Conservation (phyloP, 1,140 invertebrate genomes). For the Maconellicoccus hirsutus region DNA sequence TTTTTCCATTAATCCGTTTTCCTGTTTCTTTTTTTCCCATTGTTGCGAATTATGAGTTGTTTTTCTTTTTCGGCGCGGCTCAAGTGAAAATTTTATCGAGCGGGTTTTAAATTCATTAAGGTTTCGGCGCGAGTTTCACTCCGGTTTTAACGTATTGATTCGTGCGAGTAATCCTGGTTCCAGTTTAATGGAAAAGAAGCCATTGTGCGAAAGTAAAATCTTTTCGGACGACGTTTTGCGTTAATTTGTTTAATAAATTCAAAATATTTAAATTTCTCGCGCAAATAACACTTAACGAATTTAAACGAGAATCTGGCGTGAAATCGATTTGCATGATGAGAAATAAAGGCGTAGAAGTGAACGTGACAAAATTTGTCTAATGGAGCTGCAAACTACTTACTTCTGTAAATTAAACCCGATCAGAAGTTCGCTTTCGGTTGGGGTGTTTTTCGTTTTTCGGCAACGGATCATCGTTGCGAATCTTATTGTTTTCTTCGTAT, state of each 20-base stretch:
- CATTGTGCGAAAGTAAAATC: too few relatives aligned
- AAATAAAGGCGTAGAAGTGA: conserved; percentile 4
- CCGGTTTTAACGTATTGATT: too few relatives aligned
- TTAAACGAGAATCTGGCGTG: not conserved
- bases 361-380: conserved; percentile 22
- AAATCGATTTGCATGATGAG: not conserved
- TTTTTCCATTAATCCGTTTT: conserved; percentile 22
- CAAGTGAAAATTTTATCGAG: too few relatives aligned
- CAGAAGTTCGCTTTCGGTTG: not conserved
- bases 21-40: conserved; percentile 14
- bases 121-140: too few relatives aligned
- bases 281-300: conserved; percentile 4
- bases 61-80: not conserved
- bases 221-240: not conserved
- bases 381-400: conserved; percentile 21
- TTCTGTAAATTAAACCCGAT: conserved; percentile 21
- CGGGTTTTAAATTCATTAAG: too few relatives aligned
- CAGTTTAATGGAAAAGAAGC: too few relatives aligned
- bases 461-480: not conserved
- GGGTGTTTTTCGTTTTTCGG: not conserved
- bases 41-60: too few relatives aligned
- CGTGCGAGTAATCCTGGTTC: too few relatives aligned
- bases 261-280: conserved; percentile 14
- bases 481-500: conserved; percentile 9
- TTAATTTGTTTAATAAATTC: conserved; percentile 11